Evolutionary conservation across 2,113 vertebrate species (phyloP).

Genomic region (Myotis davidii): DNA sequence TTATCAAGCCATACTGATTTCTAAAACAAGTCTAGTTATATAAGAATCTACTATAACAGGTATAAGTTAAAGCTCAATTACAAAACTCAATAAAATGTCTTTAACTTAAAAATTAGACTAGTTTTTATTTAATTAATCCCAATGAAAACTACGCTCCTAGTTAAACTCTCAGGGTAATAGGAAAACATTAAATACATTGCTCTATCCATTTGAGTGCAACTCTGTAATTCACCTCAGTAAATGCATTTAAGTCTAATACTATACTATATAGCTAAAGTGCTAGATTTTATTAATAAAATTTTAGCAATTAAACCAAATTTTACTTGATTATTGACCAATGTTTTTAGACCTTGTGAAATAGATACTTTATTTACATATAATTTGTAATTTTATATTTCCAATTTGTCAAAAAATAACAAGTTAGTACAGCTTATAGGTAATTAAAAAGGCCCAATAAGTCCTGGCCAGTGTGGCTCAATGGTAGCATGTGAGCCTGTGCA

Average conservation of each 20-base stretch:
- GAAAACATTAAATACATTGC: neutral
- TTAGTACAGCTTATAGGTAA: neutral
- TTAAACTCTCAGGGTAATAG: neutral
- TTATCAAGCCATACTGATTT: slow-evolving; percentile 23
- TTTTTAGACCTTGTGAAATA: slow-evolving; percentile 40
- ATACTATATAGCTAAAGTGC: neutral
- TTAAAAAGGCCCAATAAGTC: neutral
- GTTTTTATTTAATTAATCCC: slow-evolving; percentile 32
- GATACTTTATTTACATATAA: neutral
- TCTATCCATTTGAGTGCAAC: neutral
- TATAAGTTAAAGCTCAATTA: slow-evolving; percentile 15
- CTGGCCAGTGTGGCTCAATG: no score
- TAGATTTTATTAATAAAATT: slow-evolving; percentile 31
- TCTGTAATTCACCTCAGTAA: neutral
- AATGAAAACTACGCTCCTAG: neutral
- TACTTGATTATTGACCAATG: neutral
- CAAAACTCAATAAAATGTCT: neutral
- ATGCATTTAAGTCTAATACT: neutral
- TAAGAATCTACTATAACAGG: neutral
- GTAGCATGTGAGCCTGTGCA: no score
- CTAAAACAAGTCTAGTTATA: slow-evolving; percentile 43
- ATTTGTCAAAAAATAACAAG: slow-evolving; percentile 32
- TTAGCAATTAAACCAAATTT: slow-evolving; percentile 2
- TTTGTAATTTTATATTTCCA: neutral
- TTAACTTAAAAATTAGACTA: slow-evolving; percentile 43